A percentile compares a stretch with the other conserved stretches of the same genome.
phyloP scores from a whole-genome alignment of 1,140 invertebrate species.

The Saccostrea glomerata region DNA sequence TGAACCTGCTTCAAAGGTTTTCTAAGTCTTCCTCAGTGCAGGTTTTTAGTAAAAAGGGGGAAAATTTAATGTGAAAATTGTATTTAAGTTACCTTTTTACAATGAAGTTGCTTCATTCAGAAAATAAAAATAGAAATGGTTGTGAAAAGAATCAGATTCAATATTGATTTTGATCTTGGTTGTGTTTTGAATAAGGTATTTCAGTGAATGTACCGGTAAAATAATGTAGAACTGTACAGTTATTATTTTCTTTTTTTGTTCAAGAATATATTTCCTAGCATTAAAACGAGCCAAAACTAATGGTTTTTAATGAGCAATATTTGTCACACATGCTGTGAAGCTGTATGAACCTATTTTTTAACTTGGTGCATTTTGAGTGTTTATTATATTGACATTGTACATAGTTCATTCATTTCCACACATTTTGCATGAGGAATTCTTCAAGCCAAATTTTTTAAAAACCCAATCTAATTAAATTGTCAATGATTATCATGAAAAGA shows the following conservation, averaged over 20 bases:
- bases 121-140: neutral
- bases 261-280: too few relatives aligned
- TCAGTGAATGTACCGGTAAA: too few relatives aligned
- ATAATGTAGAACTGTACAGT: too few relatives aligned
- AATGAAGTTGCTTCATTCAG: neutral
- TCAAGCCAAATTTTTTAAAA: neutral
- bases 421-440: conserved; percentile 26
- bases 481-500: neutral
- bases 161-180: neutral
- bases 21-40: too few relatives aligned
- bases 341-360: neutral
- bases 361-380: conserved; percentile 34
- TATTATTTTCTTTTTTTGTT: too few relatives aligned
- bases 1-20: too few relatives aligned
- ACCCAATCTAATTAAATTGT: neutral
- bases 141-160: neutral
- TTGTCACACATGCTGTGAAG: neutral
- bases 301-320: too few relatives aligned
- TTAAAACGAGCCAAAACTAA: too few relatives aligned
- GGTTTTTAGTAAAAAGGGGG: too few relatives aligned
- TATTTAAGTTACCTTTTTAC: neutral
- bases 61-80: too few relatives aligned
- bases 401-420: neutral
- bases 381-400: neutral
- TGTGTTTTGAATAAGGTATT: neutral